A percentile compares a stretch with the other conserved stretches of the same genome.
phyloP scores from a whole-genome alignment of 2,113 vertebrate genomes.

The Scomber colias region DNA sequence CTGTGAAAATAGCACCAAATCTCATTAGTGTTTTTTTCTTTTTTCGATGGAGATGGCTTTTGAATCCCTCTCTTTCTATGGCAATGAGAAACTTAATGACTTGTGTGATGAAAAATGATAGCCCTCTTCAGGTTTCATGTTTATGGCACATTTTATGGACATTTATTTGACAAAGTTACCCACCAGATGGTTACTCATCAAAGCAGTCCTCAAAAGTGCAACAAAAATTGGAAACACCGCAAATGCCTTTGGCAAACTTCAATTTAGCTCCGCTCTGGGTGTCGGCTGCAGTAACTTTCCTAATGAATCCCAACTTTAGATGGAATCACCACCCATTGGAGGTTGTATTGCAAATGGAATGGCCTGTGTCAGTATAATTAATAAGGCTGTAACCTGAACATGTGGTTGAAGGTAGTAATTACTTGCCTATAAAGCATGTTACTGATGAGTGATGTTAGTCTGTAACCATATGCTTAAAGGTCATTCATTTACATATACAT shows the following conservation, averaged over 20 bases:
- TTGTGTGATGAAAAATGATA: constrained; percentile 59
- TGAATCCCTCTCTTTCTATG: constrained; percentile 45
- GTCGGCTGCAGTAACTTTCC: constrained; percentile 33
- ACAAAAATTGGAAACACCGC: constrained; percentile 32
- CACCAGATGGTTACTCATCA: constrained; percentile 69
- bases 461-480: constrained; percentile 49
- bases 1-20: constrained; percentile 65
- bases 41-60: constrained; percentile 49
- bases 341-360: constrained; percentile 48
- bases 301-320: constrained; percentile 44
- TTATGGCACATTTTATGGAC: constrained; percentile 64
- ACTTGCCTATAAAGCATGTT: constrained; percentile 51
- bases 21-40: constrained; percentile 58
- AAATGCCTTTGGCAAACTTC: constrained; percentile 41
- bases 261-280: constrained; percentile 30
- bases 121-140: constrained; percentile 67
- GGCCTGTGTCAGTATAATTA: constrained; percentile 51
- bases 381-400: constrained; percentile 49
- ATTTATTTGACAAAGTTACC: constrained; percentile 66
- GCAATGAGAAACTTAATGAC: constrained; percentile 64
- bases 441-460: constrained; percentile 52
- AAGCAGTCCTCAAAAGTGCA: constrained; percentile 50
- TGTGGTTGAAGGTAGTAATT: constrained; percentile 51
- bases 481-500: constrained; percentile 43
- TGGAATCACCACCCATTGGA: constrained; percentile 31